Percentiles rank a stretch among this genome's conserved stretches.
Conservation (phyloP, 2,888 invertebrate species). For the Latrodectus elegans region DNA sequence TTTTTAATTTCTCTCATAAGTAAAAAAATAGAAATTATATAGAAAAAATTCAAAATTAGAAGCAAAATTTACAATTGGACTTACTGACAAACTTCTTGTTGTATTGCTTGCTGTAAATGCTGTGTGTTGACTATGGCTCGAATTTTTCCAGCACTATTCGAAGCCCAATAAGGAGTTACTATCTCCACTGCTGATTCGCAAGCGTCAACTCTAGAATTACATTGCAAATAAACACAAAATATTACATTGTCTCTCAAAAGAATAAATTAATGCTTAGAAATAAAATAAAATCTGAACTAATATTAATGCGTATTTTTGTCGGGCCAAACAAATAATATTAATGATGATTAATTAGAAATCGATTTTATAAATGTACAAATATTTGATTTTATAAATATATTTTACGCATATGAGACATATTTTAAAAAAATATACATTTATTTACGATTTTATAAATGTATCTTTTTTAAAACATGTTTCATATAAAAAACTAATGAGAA, state of each 20-base stretch:
- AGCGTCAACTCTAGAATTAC: constrained; percentile 83
- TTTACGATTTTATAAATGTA: too few species aligned
- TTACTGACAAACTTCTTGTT: constrained; percentile 95
- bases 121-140: constrained; percentile 94
- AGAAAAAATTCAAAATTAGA: background rate
- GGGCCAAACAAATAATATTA: background rate
- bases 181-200: constrained; percentile 95
- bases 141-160: constrained; percentile 92
- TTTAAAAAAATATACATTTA: too few species aligned
- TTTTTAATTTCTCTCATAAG: background rate
- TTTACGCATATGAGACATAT: too few species aligned
- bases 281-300: background rate
- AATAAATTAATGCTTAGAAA: background rate
- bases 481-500: too few species aligned
- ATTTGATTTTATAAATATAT: too few species aligned
- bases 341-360: too few species aligned
- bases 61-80: constrained; percentile 74
- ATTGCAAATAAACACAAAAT: background rate
- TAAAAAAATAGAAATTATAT: background rate
- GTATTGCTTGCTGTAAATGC: constrained; percentile 95
- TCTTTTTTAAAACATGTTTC: too few species aligned
- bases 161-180: constrained; percentile 94
- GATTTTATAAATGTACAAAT: too few species aligned
- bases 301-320: background rate
- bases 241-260: background rate